Base-by-base conservation (phyloP, 2,113 vertebrate species). In the Indicator indicator region DNA sequence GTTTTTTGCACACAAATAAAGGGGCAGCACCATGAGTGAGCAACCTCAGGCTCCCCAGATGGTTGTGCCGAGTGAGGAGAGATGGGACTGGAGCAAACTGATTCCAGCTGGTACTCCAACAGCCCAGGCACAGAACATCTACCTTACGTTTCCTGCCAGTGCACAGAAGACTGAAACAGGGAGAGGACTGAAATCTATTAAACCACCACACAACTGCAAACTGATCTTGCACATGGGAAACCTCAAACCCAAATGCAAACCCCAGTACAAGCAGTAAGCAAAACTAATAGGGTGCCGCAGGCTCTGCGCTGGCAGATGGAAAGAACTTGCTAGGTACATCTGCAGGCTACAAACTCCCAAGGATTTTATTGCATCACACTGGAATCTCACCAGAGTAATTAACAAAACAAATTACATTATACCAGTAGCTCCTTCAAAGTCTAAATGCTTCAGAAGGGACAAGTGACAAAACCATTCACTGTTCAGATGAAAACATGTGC, bases 381-480 rank as follows among this genome's bases (percentile, higher is more conserved):
- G 67, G 56, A 87, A 89, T 70, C 77, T 79, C 68, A 89, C 38
- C 82, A 65, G 52, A 79, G 63, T 75, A 75, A 94, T 83, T 87
- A 78, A 71, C 2, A 0, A 96, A 96, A 91, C 78, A 77, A 94
- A 83, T 63, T 69, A 56, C 20, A 44, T 65, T 67, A 88, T 44
- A n/a, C 32, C 67, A 75, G 71, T 54, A 72, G 21, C 50, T 95
- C 69, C n/a, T 42, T 69, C 75, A 38, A 75, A 83, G 50, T 48
- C 28, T n/a, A 23, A 24, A 36, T 26, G 6, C 67, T 84, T 89
- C 68, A 86, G 90, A 96, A 95, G 68, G 80, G 91, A 84, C 85
- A 95, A 83, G 7, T 74, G 87, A 95, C 74, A 63, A 97, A 94
- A 96, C 79, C 77, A 84, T 59, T 63, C 70, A 68, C 17, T 42